A percentile compares a stretch with the other conserved stretches of the same genome.
These are phyloP conservation scores for Oryzias javanicus DNA, from an alignment of 2,113 vertebrate species.

Conservation along the genomic window DNA sequence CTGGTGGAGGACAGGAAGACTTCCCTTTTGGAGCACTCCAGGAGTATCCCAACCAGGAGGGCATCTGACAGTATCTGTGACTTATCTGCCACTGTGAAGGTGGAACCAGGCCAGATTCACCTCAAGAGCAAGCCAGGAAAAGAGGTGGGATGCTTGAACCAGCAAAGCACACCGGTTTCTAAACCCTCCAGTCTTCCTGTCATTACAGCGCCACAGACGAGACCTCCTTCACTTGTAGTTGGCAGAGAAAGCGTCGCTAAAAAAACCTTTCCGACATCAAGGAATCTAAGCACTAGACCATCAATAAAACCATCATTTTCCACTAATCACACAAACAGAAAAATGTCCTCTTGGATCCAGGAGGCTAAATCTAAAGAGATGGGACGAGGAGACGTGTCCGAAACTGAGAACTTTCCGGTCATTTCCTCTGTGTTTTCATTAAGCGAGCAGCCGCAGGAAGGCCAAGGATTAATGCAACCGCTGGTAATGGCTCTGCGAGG, in stretches of 20 bases:
- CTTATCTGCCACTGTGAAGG: conserved; percentile 36
- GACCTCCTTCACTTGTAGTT: conserved; percentile 5
- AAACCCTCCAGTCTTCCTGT: conserved; percentile 16
- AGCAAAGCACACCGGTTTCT: conserved; percentile 25
- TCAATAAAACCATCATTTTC: conserved; percentile 11
- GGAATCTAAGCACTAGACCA: background rate
- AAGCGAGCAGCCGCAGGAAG: conserved; percentile 77
- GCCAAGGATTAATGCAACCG: conserved; percentile 71
- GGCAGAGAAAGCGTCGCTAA: conserved; percentile 26
- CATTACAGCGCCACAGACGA: conserved; percentile 9
- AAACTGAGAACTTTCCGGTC: conserved; percentile 80
- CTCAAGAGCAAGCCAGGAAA: conserved; percentile 36
- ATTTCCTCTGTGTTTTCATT: conserved; percentile 95
- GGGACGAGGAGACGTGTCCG: background rate
- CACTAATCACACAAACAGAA: conserved; percentile 13
- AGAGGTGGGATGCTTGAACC: conserved; percentile 18
- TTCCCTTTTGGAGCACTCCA: conserved; percentile 14
- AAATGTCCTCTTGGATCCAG: conserved; percentile 25
- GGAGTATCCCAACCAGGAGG: conserved; percentile 21
- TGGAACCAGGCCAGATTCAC: conserved; percentile 31
- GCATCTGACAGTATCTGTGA: conserved; percentile 21
- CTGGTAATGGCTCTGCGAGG: conserved; percentile 73
- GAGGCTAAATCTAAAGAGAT: conserved; percentile 6
- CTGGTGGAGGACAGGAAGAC: conserved; percentile 35
- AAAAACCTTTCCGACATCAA: conserved; percentile 17